Conservation (phyloP, 2,797 vertebrate species). For the Brachymystax lenok region DNA sequence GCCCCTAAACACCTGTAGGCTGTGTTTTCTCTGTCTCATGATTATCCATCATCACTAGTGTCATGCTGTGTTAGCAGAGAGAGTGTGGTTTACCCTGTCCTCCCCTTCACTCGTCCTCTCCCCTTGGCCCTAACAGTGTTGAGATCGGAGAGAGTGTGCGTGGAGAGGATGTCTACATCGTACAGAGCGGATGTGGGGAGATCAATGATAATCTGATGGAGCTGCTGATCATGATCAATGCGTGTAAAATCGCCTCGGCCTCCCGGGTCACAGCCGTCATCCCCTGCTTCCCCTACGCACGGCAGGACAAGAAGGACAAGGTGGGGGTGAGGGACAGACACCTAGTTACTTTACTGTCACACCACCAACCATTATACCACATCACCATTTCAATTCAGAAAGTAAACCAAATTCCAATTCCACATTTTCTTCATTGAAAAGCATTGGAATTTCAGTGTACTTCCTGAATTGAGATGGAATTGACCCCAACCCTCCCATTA, state of each 20-base stretch:
- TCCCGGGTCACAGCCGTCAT: conserved; percentile 96
- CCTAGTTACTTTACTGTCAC: conserved; percentile 70
- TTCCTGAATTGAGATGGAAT: not conserved
- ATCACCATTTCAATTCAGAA: not conserved
- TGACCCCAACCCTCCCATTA: conserved; percentile 2
- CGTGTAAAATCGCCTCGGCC: conserved; percentile 97
- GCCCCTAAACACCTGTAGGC: not conserved
- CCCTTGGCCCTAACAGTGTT: conserved; percentile 74
- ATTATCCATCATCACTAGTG: not conserved
- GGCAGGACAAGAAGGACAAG: conserved; percentile 99
- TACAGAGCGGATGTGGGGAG: conserved; percentile 97
- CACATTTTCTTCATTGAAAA: no score
- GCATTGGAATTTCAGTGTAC: not conserved
- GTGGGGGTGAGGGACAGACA: conserved; percentile 80
- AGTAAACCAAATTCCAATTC: not conserved
- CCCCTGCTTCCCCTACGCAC: conserved; percentile 96
- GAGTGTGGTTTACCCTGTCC: not conserved
- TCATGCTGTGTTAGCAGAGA: not conserved
- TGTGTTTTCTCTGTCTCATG: not conserved
- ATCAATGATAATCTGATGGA: conserved; percentile 99
- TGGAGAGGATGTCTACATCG: conserved; percentile 96
- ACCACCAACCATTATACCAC: conserved; percentile 33
- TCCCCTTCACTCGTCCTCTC: no score
- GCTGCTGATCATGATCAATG: conserved; percentile 98
- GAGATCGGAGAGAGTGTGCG: conserved; percentile 97